Evolutionary conservation across 30 jellyfish, hydroid and myxozoan species (phyloP), one percentile per base, ranked within the genome.

Genomic region (Cassiopea andromeda): DNA sequence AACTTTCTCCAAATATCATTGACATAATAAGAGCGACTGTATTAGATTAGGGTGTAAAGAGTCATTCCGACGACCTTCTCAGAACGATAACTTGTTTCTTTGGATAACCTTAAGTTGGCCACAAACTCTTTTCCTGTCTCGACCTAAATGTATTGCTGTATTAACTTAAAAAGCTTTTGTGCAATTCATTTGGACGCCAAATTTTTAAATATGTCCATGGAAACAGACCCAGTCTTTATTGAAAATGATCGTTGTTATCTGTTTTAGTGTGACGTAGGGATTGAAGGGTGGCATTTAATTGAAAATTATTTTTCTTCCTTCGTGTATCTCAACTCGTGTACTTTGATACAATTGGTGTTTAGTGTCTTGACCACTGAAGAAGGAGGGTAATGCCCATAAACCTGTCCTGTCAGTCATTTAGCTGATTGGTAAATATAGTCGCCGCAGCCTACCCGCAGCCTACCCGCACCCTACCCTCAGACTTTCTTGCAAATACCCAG

Each of bases 91-190:
- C 79, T 70, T 70, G 14, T 70, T 70, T 70, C 18, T 70, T 43
- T 18, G 47, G 50, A 70, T 70, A 27, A 70, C 79, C 15, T 43
- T 18, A 70, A 70, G 6, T 70, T 70, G 27, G 79, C 54, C 79
- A 43, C 79, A 70, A 70, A 70, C 38, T 18, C 49, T 43, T 70
- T 70, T 70, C 57, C 79, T 70, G 79, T 70, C 79, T 70, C 57
- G 79, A 7, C 79, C 54, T 70, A 70, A 19, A 19, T 54, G n/a
- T 43, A 18, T 70, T 70, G 79, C 38, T 54, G 10, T 7, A 70
- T 70, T 70, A 16, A 70, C 49, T 9, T 70, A 2, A 6, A 54
- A 70, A 10, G 64, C 64, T 10, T 3, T 54, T 54, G 10, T 10
- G 12, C 12, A 54, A 54, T 6, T 3, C 12, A 54, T 54, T 10